These are phyloP conservation scores for Tapirus terrestris DNA, from an alignment of 2,113 vertebrate species.

Conservation along the genomic window DNA sequence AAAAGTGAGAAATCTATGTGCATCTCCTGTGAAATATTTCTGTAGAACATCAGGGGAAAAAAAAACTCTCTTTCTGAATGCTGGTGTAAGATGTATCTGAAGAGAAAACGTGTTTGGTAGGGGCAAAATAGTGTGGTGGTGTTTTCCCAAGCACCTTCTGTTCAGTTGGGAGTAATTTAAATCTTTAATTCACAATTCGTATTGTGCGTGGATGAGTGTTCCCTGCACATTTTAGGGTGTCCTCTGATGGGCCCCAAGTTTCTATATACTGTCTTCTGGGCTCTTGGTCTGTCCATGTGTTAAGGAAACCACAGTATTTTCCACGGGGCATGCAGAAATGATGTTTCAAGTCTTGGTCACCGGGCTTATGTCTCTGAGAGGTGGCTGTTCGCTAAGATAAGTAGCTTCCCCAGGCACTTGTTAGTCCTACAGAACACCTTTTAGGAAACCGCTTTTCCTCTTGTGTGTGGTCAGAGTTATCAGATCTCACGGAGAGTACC, in stretches of 20 bases:
- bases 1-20: not conserved
- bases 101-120: not conserved
- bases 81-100: not conserved
- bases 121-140: accelerated
- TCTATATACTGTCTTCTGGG: not conserved
- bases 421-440: not conserved
- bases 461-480: not conserved
- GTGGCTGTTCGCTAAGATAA: not conserved
- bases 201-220: not conserved
- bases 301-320: not conserved
- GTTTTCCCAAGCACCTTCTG: not conserved
- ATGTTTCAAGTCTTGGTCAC: not conserved
- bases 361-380: not conserved
- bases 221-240: not conserved
- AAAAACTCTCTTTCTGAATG: not conserved
- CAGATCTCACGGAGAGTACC: not conserved
- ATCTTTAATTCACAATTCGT: not conserved
- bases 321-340: not conserved
- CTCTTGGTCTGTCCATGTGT: not conserved
- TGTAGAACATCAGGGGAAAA: not conserved
- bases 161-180: not conserved
- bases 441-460: not conserved
- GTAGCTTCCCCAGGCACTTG: not conserved
- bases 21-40: not conserved
- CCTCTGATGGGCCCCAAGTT: not conserved